phyloP scores from a whole-genome alignment of 2,113 vertebrate species.

The Speoplatyrhinus poulsoni region DNA sequence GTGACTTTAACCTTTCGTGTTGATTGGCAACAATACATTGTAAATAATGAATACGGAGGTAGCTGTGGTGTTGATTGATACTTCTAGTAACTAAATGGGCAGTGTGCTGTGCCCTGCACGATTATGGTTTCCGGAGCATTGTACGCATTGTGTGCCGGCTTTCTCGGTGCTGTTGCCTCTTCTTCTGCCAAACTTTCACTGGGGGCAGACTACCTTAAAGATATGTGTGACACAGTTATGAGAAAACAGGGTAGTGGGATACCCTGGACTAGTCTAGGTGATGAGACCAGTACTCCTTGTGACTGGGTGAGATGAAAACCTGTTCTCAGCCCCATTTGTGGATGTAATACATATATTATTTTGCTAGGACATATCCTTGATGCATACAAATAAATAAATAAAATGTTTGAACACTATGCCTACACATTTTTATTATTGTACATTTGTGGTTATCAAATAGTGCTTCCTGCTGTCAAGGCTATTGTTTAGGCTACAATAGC shows the following conservation, averaged over 20 bases:
- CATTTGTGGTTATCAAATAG: too few species aligned
- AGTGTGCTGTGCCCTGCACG: background rate
- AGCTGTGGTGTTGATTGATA: background rate
- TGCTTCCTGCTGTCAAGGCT: too few species aligned
- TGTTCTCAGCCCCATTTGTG: background rate
- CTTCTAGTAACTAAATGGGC: background rate
- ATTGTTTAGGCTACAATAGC: too few species aligned
- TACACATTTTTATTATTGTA: too few species aligned
- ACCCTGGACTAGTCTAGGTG: conserved; percentile 5
- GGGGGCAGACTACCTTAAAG: conserved; percentile 65
- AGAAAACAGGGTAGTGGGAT: conserved; percentile 31
- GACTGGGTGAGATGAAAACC: conserved; percentile 72
- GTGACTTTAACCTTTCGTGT: background rate
- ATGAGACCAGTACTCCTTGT: conserved; percentile 45
- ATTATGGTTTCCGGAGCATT: conserved; percentile 59
- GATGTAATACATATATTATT: background rate
- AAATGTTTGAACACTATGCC: too few species aligned
- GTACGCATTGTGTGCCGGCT: conserved; percentile 77
- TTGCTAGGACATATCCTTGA: background rate
- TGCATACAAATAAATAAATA: too few species aligned
- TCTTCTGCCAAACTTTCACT: conserved; percentile 84
- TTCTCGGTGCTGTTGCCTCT: conserved; percentile 80
- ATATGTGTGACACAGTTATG: conserved; percentile 59
- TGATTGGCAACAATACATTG: background rate
- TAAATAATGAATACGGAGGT: background rate